Evolutionary conservation across 2,888 invertebrate species (phyloP).

Genomic region (Machimus atricapillus): DNA sequence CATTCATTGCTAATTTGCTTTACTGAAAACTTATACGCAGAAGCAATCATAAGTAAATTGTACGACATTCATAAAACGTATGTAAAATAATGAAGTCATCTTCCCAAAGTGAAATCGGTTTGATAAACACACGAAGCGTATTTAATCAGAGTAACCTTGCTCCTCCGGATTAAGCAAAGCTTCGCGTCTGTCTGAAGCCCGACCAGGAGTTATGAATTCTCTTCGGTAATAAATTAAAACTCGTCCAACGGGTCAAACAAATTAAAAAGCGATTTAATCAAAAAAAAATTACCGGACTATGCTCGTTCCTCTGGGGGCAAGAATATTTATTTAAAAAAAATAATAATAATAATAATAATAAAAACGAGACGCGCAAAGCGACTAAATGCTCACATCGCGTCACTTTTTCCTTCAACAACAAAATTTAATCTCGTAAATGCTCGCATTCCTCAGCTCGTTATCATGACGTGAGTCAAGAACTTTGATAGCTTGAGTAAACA

Average conservation of each 20-base stretch:
- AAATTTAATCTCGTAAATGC: slow-evolving; percentile 27
- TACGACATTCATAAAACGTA: background rate
- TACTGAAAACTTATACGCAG: background rate
- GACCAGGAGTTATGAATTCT: background rate
- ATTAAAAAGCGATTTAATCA: slow-evolving; percentile 1
- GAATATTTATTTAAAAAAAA: background rate
- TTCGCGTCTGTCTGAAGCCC: background rate
- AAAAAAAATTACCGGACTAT: background rate
- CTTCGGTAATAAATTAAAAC: slow-evolving; percentile 1
- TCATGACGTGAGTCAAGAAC: slow-evolving; percentile 35
- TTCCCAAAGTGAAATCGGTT: background rate
- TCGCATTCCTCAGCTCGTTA: slow-evolving; percentile 34
- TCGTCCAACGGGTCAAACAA: background rate
- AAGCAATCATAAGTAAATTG: background rate
- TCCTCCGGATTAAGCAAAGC: background rate
- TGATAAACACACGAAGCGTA: background rate
- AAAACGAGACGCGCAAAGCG: background rate
- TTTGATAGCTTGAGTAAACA: slow-evolving; percentile 41
- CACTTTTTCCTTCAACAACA: slow-evolving; percentile 31
- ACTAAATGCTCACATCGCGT: background rate
- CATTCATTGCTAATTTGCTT: too few relatives aligned
- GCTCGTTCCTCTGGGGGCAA: background rate
- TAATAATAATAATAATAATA: background rate
- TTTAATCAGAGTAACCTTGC: background rate
- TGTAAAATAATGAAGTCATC: background rate